A percentile compares a stretch with the other conserved stretches of the same genome.
Evolutionary conservation across 2,888 invertebrate species (phyloP).

Genomic region (Automeris io): DNA sequence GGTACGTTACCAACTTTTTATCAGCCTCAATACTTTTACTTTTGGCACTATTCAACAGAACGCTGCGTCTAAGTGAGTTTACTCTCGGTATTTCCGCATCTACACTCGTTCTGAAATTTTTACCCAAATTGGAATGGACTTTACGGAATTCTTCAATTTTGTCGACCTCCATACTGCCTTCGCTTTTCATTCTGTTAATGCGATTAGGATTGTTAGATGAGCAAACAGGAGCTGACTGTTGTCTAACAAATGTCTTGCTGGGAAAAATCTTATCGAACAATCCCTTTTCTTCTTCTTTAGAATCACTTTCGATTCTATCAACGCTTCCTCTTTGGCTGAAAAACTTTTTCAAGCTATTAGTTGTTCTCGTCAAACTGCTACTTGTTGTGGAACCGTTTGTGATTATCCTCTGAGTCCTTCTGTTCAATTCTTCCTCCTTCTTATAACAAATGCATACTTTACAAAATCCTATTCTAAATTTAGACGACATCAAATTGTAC

Average conservation of each 20-base stretch:
- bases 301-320: conserved; percentile 53
- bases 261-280: conserved; percentile 56
- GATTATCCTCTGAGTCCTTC: conserved; percentile 65
- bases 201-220: conserved; percentile 41
- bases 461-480: conserved; percentile 89
- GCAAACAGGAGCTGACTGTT: conserved; percentile 62
- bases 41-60: conserved; percentile 66
- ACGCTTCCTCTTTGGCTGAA: conserved; percentile 62
- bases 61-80: conserved; percentile 68
- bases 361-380: conserved; percentile 78
- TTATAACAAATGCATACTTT: conserved; percentile 79
- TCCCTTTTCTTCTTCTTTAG: conserved; percentile 44
- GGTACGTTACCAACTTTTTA: conserved; percentile 49
- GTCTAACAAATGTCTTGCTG: conserved; percentile 52
- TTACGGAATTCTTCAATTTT: conserved; percentile 32
- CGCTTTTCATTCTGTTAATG: conserved; percentile 58
- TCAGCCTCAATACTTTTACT: conserved; percentile 58
- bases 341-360: conserved; percentile 74
- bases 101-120: conserved; percentile 41
- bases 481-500: conserved; percentile 95
- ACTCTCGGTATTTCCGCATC: conserved; percentile 41
- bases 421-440: conserved; percentile 53
- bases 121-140: conserved; percentile 58
- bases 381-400: conserved; percentile 79
- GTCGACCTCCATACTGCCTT: conserved; percentile 52